These are phyloP conservation scores for Percopsis omiscomaycus DNA, from an alignment of 2,797 vertebrate species.

Conservation along the genomic window DNA sequence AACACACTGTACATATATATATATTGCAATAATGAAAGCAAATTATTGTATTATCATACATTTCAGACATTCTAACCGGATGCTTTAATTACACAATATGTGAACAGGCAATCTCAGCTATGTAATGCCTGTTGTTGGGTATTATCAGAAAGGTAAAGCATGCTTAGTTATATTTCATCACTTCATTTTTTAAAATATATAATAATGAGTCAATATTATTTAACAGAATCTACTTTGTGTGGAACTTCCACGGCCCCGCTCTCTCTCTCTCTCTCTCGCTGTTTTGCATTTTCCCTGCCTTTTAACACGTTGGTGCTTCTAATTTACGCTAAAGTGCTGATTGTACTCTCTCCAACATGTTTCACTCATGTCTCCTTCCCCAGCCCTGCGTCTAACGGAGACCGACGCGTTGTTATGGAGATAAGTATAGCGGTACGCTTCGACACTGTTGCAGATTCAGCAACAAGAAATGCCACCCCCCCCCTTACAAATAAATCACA, in stretches of 20 bases:
- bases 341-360: not conserved
- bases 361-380: constrained; percentile 19
- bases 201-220: not conserved
- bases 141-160: too few relatives aligned
- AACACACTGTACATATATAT: not conserved
- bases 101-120: too few relatives aligned
- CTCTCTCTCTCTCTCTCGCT: constrained; percentile 17
- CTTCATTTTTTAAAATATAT: too few relatives aligned
- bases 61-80: too few relatives aligned
- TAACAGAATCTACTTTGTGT: constrained; percentile 10
- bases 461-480: constrained; percentile 24
- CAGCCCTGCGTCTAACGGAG: constrained; percentile 38
- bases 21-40: not conserved
- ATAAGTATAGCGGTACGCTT: constrained; percentile 49
- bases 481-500: constrained; percentile 61
- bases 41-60: constrained; percentile 5
- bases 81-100: too few relatives aligned
- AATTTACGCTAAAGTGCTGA: too few relatives aligned
- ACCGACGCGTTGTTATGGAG: constrained; percentile 57
- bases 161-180: too few relatives aligned
- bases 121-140: too few relatives aligned
- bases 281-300: constrained; percentile 1
- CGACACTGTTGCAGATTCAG: constrained; percentile 65
- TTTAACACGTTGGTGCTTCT: too few relatives aligned
- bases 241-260: not conserved